phyloP scores from a whole-genome alignment of 2,113 vertebrate genomes.

The Ciconia maguari region DNA sequence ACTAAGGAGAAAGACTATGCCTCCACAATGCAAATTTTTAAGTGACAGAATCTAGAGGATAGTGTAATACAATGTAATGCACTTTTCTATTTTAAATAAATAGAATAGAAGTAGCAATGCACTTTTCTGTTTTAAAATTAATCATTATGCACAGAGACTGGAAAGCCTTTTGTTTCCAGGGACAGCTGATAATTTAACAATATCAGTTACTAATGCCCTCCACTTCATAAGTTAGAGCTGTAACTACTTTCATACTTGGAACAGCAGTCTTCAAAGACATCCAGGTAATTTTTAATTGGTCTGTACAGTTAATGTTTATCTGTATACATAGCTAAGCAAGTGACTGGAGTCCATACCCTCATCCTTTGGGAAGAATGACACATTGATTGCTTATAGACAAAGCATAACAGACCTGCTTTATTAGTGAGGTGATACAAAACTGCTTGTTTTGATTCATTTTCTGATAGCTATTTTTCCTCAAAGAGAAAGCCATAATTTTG shows the following conservation, averaged over 20 bases:
- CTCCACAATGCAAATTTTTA: not conserved
- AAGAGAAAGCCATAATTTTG: not conserved
- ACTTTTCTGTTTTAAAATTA: not conserved
- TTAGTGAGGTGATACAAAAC: not conserved
- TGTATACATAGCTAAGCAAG: not conserved
- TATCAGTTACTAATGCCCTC: not conserved
- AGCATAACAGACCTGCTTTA: not conserved
- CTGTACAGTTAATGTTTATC: not conserved
- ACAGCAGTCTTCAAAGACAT: not conserved
- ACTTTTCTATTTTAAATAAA: not conserved
- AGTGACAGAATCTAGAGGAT: not conserved
- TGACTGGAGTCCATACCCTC: not conserved
- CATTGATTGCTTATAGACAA: not conserved
- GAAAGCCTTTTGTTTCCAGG: not conserved
- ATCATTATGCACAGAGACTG: not conserved
- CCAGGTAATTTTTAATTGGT: not conserved
- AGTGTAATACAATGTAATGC: not conserved
- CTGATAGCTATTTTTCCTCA: not conserved
- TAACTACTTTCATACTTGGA: not conserved
- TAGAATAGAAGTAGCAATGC: not conserved
- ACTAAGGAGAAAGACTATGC: not conserved
- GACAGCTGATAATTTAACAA: not conserved
- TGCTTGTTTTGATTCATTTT: not conserved
- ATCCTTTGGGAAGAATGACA: not conserved
- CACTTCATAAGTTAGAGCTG: not conserved